These are phyloP conservation scores for Odontamblyopus lacepedii DNA, from an alignment of 2,797 vertebrate genomes.

Conservation along the genomic window DNA sequence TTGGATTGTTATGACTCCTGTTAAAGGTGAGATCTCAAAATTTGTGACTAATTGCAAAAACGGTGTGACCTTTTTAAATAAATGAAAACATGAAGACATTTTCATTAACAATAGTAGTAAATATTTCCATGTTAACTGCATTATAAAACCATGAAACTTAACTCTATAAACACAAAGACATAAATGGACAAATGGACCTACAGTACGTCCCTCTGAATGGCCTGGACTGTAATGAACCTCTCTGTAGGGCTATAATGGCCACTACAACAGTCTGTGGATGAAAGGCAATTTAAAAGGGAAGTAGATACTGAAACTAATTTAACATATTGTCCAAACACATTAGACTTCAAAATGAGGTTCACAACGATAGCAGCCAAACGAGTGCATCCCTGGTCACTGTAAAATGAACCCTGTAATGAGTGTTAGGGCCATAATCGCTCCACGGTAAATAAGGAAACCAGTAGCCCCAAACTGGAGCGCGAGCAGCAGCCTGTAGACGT, in stretches of 20 bases:
- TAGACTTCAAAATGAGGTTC: background rate
- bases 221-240: background rate
- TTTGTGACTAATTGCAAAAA: no score
- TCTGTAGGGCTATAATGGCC: background rate
- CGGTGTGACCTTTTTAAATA: no score
- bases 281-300: background rate
- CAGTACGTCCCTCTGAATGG: no score
- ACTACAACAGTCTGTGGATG: background rate
- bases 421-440: background rate
- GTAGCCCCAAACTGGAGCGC: background rate
- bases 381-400: background rate
- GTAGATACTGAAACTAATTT: background rate
- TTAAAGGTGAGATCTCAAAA: no score
- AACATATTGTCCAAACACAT: background rate
- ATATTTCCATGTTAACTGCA: no score
- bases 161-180: no score
- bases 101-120: no score
- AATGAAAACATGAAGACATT: no score
- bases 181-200: no score
- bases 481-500: slow-evolving; percentile 1
- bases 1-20: no score
- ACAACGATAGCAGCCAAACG: background rate
- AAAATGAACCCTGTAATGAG: background rate
- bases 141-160: no score
- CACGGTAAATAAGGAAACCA: background rate